Percentiles rank a stretch among this genome's conserved stretches.
phyloP scores from a whole-genome alignment of 2,797 vertebrate species.

The Hypotaenidia philippensis region DNA sequence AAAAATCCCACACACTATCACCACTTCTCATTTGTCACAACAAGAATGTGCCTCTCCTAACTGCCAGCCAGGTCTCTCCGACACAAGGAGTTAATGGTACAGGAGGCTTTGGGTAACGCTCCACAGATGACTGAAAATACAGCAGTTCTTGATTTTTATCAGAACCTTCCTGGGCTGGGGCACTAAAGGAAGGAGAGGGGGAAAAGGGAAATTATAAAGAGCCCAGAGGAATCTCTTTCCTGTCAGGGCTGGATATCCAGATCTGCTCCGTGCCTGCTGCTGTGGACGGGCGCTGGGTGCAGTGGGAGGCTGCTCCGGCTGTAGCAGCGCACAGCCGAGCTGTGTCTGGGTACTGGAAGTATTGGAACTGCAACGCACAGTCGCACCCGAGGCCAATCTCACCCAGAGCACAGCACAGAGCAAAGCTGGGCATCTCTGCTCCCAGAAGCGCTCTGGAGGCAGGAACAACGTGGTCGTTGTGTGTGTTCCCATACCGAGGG shows the following conservation, averaged over 20 bases:
- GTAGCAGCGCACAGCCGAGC: accelerated
- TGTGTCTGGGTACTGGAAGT: neutral
- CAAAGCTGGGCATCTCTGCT: neutral
- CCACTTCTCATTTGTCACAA: neutral
- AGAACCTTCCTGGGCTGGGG: accelerated
- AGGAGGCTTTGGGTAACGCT: neutral
- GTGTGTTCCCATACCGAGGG: accelerated
- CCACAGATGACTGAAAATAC: neutral
- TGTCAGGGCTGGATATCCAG: neutral
- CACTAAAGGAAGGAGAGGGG: neutral
- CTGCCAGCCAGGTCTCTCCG: neutral
- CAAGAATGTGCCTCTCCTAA: neutral
- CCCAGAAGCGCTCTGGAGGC: neutral
- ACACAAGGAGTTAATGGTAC: neutral
- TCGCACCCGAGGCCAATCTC: accelerated
- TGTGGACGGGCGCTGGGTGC: neutral
- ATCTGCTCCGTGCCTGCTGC: neutral
- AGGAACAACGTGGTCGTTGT: neutral
- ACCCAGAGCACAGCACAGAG: neutral
- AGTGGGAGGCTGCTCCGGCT: neutral
- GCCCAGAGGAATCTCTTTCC: neutral
- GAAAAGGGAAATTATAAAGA: neutral
- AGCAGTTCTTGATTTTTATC: neutral
- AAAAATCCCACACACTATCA: neutral
- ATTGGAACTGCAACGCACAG: accelerated